These are phyloP conservation scores for Pundamilia nyererei DNA, from an alignment of 2,113 vertebrate species.

Conservation along the genomic window DNA sequence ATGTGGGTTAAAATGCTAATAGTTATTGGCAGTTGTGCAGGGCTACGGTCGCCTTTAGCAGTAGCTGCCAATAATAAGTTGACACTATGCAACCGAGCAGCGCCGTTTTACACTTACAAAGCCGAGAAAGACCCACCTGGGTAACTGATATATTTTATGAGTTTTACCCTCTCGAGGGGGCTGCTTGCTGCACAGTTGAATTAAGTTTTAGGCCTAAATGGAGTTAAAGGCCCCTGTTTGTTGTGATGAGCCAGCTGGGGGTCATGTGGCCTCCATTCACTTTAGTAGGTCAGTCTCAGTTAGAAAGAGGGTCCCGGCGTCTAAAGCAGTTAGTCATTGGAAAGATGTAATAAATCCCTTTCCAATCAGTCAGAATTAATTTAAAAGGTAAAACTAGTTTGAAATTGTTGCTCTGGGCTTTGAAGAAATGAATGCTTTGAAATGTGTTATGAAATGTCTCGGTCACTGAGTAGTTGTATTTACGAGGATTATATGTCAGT, in stretches of 20 bases:
- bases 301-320: not conserved
- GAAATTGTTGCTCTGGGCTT: not conserved
- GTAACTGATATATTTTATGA: not conserved
- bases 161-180: accelerated
- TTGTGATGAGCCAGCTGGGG: conserved; percentile 49
- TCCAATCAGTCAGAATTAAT: not conserved
- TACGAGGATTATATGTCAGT: not conserved
- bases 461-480: not conserved
- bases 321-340: not conserved
- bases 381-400: not conserved
- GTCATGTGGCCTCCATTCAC: conserved; percentile 24
- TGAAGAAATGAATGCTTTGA: not conserved
- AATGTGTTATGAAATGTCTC: not conserved
- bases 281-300: not conserved
- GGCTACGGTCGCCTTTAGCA: not conserved
- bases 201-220: not conserved
- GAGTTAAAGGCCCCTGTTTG: conserved; percentile 54
- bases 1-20: conserved; percentile 9
- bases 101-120: not conserved
- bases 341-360: not conserved
- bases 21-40: not conserved
- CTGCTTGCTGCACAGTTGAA: not conserved
- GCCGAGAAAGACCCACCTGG: accelerated
- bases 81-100: not conserved
- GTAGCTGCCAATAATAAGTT: not conserved